phyloP scores from a whole-genome alignment of 2,113 vertebrate species.

The Psettodes erumei region DNA sequence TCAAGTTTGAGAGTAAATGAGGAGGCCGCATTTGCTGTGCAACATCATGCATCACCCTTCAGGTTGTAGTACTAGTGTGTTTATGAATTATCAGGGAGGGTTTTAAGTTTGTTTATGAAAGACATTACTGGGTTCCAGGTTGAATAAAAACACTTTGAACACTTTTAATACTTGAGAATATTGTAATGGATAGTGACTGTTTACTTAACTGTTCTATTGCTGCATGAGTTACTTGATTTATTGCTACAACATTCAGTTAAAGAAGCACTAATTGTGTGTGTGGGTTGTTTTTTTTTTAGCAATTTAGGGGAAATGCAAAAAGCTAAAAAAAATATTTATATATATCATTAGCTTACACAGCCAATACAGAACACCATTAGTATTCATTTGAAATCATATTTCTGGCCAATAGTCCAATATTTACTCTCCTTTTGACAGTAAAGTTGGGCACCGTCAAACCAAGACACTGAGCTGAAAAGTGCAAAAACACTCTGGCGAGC shows the following conservation, averaged over 20 bases:
- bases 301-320: background rate
- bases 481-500: background rate
- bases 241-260: background rate
- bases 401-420: background rate
- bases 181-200: background rate
- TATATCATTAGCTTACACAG: background rate
- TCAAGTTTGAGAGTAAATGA: no score
- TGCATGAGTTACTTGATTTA: no score
- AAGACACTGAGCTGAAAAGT: background rate
- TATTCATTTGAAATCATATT: background rate
- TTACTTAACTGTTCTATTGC: background rate
- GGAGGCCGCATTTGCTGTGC: no score
- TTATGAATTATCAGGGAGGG: no score
- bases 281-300: no score
- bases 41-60: no score
- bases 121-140: no score
- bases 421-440: background rate
- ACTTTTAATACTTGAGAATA: background rate
- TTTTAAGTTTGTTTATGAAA: no score
- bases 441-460: no score
- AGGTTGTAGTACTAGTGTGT: no score
- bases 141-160: no score
- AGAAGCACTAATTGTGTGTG: background rate
- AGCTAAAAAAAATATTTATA: background rate
- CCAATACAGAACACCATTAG: background rate